A percentile compares a stretch with the other conserved stretches of the same genome.
These are phyloP conservation scores for Myanophis thanlyinensis DNA, from an alignment of 2,113 vertebrate species.

Conservation along the genomic window DNA sequence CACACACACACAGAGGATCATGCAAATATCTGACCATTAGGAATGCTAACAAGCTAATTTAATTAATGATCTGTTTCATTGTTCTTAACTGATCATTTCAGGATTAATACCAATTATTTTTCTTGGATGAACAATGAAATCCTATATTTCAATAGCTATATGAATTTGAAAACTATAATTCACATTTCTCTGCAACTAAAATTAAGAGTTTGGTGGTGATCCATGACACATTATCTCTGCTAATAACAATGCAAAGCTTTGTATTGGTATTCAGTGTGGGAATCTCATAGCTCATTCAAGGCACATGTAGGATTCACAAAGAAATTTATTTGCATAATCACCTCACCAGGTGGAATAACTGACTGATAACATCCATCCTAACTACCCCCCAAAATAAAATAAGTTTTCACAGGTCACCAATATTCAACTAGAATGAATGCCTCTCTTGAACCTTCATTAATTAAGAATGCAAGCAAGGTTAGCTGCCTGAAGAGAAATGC, in stretches of 20 bases:
- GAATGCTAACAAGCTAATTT: background rate
- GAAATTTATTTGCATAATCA: conserved; percentile 23
- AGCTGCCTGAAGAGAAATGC: background rate
- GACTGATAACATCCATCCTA: conserved; percentile 2
- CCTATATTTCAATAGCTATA: background rate
- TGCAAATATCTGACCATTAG: background rate
- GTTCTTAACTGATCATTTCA: background rate
- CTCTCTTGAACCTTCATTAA: background rate
- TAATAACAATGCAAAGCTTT: background rate
- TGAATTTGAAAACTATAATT: background rate
- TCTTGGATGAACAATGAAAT: background rate
- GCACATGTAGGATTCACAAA: background rate
- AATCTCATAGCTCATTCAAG: conserved; percentile 17
- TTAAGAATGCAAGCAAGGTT: background rate
- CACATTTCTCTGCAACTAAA: background rate
- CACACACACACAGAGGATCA: background rate
- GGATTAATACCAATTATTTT: background rate
- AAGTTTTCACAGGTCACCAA: background rate
- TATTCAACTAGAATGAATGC: background rate
- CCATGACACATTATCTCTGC: background rate
- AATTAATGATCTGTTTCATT: background rate
- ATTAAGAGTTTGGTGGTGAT: background rate
- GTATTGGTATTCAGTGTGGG: conserved; percentile 26
- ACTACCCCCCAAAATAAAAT: background rate
- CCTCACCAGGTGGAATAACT: conserved; percentile 15